Conservation (phyloP, 2,797 vertebrate species). For the Crocidura indochinensis region DNA sequence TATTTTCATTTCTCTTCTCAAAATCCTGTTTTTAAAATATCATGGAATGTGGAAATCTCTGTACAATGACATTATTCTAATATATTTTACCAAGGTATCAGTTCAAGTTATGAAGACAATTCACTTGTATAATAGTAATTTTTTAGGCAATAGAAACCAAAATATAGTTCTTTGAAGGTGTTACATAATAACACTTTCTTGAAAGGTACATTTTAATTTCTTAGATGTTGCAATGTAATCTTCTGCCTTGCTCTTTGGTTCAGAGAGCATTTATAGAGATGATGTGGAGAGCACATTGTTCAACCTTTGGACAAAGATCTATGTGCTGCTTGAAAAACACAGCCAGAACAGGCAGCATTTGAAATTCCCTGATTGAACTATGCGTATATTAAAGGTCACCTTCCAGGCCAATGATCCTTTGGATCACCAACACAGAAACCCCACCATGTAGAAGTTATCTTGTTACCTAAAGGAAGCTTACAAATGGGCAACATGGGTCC, state of each 20-base stretch:
- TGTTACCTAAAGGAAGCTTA: slow-evolving; percentile 15
- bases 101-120: background rate
- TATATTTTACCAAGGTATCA: background rate
- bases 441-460: background rate
- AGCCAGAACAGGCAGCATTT: slow-evolving; percentile 64
- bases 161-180: background rate
- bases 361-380: slow-evolving; percentile 70
- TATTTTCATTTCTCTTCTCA: slow-evolving; percentile 49
- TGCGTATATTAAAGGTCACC: slow-evolving; percentile 58
- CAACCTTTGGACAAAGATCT: slow-evolving; percentile 58
- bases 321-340: slow-evolving; percentile 52
- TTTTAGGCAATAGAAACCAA: background rate
- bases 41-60: background rate
- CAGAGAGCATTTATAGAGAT: slow-evolving; percentile 33
- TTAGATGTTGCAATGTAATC: slow-evolving; percentile 20
- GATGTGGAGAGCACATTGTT: slow-evolving; percentile 8
- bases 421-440: slow-evolving; percentile 35
- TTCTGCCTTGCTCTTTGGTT: slow-evolving; percentile 28
- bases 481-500: slow-evolving; percentile 67
- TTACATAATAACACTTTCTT: background rate
- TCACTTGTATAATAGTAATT: background rate
- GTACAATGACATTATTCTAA: background rate
- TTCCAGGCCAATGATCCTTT: slow-evolving; percentile 21
- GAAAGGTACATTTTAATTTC: background rate
- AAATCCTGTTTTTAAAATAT: slow-evolving; percentile 19